Evolutionary conservation across 2,113 vertebrate genomes (phyloP).

Genomic region (Zapus hudsonius): DNA sequence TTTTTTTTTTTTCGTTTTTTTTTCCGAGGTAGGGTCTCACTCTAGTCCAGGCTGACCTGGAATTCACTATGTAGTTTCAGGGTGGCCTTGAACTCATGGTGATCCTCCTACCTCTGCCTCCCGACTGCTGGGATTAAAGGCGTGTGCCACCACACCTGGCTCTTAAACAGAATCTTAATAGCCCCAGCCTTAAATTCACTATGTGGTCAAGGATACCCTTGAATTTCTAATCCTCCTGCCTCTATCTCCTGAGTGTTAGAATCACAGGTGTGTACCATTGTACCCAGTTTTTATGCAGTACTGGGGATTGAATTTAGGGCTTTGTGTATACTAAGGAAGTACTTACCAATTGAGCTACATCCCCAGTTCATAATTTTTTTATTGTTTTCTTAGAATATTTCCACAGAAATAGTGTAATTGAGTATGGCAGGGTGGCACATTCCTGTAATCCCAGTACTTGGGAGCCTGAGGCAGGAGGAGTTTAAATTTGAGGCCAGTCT

Average conservation of each 20-base stretch:
- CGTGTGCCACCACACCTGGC: too few species aligned
- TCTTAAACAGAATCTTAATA: background rate
- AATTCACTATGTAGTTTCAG: too few species aligned
- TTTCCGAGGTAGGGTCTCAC: too few species aligned
- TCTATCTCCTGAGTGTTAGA: background rate
- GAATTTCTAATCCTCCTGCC: background rate
- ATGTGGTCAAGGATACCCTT: background rate
- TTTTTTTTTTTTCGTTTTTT: background rate
- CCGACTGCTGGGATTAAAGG: too few species aligned
- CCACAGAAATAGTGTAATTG: background rate
- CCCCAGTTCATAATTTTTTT: background rate
- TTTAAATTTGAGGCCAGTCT: background rate
- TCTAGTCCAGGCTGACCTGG: too few species aligned
- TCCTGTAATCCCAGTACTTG: background rate
- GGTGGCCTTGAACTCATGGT: too few species aligned
- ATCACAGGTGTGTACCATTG: background rate
- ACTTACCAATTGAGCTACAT: background rate
- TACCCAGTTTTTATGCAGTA: background rate
- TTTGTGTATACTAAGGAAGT: background rate
- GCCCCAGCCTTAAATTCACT: background rate
- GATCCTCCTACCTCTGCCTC: too few species aligned
- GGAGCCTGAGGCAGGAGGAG: background rate
- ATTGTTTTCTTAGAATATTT: constrained; percentile 30
- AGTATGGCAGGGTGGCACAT: background rate
- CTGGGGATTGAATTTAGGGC: background rate